Evolutionary conservation across 2,113 vertebrate genomes (phyloP).

Genomic region (Balaenoptera acutorostrata): DNA sequence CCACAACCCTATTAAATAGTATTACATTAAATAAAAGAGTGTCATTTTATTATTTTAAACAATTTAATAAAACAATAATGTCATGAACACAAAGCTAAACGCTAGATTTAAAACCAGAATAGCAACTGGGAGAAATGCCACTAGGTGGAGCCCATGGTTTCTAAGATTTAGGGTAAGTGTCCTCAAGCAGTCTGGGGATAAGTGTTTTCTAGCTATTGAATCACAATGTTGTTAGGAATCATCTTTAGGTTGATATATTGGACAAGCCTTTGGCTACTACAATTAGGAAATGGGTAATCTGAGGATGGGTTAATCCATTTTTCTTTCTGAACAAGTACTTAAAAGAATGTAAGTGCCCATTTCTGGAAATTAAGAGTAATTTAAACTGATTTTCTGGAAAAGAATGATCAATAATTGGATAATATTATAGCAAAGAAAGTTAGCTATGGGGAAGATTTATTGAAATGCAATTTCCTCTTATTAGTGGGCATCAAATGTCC

Average conservation of each 20-base stretch:
- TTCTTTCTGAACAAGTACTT: not conserved
- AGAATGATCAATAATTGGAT: conserved; percentile 27
- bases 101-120: not conserved
- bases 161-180: not conserved
- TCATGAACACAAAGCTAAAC: not conserved
- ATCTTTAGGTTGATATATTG: not conserved
- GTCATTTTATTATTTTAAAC: not conserved
- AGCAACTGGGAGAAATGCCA: conserved; percentile 26
- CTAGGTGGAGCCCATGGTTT: conserved; percentile 68
- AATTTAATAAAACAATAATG: not conserved
- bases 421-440: not conserved
- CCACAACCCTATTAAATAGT: not conserved
- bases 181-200: not conserved
- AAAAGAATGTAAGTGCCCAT: not conserved
- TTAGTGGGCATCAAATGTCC: not conserved
- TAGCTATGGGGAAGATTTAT: not conserved
- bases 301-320: not conserved
- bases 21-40: not conserved
- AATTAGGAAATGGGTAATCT: not conserved
- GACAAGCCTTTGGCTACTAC: not conserved
- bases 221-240: not conserved
- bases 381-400: conserved; percentile 25
- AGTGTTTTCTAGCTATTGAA: not conserved
- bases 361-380: conserved; percentile 22
- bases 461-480: not conserved